Percentiles rank a stretch among this genome's conserved stretches.
phyloP scores from a whole-genome alignment of 2,797 vertebrate genomes.

The Nothura maculosa region DNA sequence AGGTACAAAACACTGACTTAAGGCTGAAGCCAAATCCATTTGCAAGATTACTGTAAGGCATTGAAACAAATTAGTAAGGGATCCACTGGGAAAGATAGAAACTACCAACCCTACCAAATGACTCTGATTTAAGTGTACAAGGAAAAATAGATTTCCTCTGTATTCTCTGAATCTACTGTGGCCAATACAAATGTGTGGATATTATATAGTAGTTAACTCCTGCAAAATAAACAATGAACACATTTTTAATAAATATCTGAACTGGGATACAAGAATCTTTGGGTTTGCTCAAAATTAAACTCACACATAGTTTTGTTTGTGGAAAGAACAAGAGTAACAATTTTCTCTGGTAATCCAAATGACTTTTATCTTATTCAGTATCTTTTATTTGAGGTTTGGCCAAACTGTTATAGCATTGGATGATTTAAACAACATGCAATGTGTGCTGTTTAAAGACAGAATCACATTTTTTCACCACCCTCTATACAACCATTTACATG shows the following conservation, averaged over 20 bases:
- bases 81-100: slow-evolving; percentile 7
- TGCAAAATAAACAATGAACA: too few relatives aligned
- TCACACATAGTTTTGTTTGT: background rate
- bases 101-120: slow-evolving; percentile 20
- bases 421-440: slow-evolving; percentile 51
- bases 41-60: background rate
- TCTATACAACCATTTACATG: slow-evolving; percentile 28
- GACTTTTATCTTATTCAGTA: slow-evolving; percentile 68
- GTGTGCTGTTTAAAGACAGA: background rate
- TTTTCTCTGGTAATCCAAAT: slow-evolving; percentile 52
- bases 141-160: slow-evolving; percentile 12
- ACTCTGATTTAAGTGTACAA: background rate
- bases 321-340: slow-evolving; percentile 19
- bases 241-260: background rate
- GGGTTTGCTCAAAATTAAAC: slow-evolving; percentile 42
- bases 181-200: background rate
- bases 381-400: slow-evolving; percentile 35
- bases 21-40: slow-evolving; percentile 13
- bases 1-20: background rate
- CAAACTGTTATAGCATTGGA: background rate
- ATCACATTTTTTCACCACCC: slow-evolving; percentile 12
- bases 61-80: slow-evolving; percentile 18
- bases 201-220: background rate
- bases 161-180: background rate
- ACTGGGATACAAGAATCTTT: background rate